These are phyloP conservation scores for Mandrillus leucophaeus DNA, from an alignment of 2,113 vertebrate species.

Conservation along the genomic window DNA sequence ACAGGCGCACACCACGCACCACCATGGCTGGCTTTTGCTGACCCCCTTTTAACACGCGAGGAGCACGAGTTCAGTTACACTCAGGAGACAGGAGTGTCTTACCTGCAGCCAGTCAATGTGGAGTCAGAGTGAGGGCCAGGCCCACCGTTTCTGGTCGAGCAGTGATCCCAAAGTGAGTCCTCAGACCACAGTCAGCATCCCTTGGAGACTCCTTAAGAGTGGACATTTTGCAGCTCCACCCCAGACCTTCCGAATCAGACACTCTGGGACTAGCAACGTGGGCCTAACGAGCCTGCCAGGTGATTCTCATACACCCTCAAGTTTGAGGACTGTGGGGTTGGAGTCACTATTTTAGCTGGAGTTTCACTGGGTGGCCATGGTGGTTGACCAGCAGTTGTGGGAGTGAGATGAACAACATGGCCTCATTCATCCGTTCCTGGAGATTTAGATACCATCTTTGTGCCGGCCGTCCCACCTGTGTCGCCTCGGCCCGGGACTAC, in stretches of 20 bases:
- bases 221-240: neutral
- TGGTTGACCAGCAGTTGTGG: neutral
- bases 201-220: neutral
- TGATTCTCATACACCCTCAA: neutral
- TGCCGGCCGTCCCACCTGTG: fast-evolving
- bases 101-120: no score
- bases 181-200: neutral
- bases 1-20: no score
- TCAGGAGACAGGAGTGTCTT: neutral
- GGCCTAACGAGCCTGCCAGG: neutral
- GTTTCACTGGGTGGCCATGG: no score
- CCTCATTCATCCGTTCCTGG: neutral
- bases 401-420: neutral
- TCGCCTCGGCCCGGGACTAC: neutral
- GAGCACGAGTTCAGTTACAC: neutral
- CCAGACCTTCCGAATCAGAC: neutral
- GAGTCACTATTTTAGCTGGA: neutral
- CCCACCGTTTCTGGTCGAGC: neutral
- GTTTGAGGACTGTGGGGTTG: neutral
- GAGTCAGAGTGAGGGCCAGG: no score
- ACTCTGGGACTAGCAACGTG: neutral
- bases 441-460: neutral
- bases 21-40: no score
- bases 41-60: neutral
- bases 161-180: neutral